These are phyloP conservation scores for Altica lythri DNA, from an alignment of 2,888 invertebrate species.

Conservation along the genomic window DNA sequence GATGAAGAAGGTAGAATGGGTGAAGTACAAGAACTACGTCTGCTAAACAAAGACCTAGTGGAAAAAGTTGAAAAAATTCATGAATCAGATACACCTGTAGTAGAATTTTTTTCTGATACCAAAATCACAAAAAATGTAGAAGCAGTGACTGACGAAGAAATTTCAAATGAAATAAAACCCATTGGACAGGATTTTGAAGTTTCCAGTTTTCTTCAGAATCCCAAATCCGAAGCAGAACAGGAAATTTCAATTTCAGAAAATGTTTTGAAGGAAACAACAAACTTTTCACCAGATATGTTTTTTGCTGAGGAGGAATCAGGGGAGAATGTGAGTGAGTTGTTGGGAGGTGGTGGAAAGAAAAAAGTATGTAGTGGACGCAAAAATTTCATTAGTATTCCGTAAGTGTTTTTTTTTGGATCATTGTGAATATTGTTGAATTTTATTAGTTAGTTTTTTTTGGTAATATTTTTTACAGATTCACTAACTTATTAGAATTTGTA, in stretches of 20 bases:
- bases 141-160: slow-evolving; percentile 9
- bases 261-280: slow-evolving; percentile 16
- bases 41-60: slow-evolving; percentile 29
- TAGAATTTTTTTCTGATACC: background rate
- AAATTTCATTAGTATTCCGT: no score
- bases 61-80: slow-evolving; percentile 33
- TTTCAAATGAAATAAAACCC: slow-evolving; percentile 2
- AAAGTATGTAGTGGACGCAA: no score
- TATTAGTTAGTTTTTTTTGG: no score
- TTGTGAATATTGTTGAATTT: no score
- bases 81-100: background rate
- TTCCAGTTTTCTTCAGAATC: slow-evolving; percentile 1
- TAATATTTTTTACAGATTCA: no score
- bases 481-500: no score
- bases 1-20: slow-evolving; percentile 53
- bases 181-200: slow-evolving; percentile 15
- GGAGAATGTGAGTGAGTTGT: no score
- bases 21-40: slow-evolving; percentile 50
- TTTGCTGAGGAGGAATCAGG: slow-evolving; percentile 43
- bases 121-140: background rate
- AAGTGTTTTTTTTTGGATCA: no score
- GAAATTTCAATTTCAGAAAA: slow-evolving; percentile 12
- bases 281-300: slow-evolving; percentile 49
- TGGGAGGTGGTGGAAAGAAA: no score
- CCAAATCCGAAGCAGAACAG: slow-evolving; percentile 11